Evolutionary conservation across 2,797 vertebrate genomes (phyloP), one percentile per base, ranked within the genome.

Genomic region (Acomys russatus): DNA sequence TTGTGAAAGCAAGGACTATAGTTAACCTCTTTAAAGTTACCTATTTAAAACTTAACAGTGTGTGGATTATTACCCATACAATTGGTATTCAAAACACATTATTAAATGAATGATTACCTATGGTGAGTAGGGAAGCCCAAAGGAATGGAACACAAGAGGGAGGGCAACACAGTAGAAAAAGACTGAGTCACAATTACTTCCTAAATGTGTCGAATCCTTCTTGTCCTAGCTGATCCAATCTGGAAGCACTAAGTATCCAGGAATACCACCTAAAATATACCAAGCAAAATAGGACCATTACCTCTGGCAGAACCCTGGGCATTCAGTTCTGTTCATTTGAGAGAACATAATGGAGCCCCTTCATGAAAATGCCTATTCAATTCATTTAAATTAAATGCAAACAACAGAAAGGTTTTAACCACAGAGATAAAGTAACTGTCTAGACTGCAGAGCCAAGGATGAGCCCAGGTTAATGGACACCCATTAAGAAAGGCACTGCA

Each of bases 281-380:
- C 78, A 92, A 79, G 76, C 83, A 66, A 87, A 95, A 73, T 89
- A 79, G 79, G 54, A 92, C 30, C 30, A 1, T 79, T 80, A 10
- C 84, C 89, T 96, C 74, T 25, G 76, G 80, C n/a, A 44, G 64
- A 88, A 73, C 23, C 20, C 23, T 91, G 3, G 22, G 83, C 61
- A 23, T 59, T 38, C 12, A 54, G 85, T 2, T n/a, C 23, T 83
- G 68, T 54, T 76, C 54, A 17, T 94, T 88, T 95, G 85, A 78
- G 71, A 63, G 30, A 90, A 56, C 63, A 38, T 96, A 90, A 82
- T 63, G 49, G 54, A 82, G 49, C 9, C 33, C 85, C 59, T 91
- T 94, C 91, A 49, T 93, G 82, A 90, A 96, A 93, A 86, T 78
- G 76, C 80, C 54, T 88, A 61, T 93, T 96, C 95, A 94, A 90